Evolutionary conservation across 2,797 vertebrate species (phyloP), one percentile per base, ranked within the genome.

Genomic region (Hipposideros larvatus): DNA sequence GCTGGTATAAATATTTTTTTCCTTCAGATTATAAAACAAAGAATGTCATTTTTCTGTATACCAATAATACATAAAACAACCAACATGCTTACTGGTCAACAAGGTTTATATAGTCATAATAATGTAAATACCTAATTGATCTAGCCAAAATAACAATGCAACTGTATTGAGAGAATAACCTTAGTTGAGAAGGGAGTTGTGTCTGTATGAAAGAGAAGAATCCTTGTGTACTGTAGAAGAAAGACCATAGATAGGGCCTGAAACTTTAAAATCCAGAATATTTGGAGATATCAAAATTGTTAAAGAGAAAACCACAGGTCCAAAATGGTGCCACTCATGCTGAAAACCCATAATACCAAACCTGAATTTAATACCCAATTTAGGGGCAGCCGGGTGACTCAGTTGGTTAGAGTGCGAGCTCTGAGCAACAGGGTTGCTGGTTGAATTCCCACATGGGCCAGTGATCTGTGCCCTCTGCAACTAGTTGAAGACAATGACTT

Each of bases 241-340:
- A 93, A 93, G 18, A 87, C 9, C 46, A 51, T 65, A 53, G 41
- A 37, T 46, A 51, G 22, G n/a, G 16, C 10, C 41, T 9, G 24
- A 79, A 95, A 83, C 63, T 55, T 91, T 6, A 88, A 93, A 71
- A 89, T 77, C 43, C 80, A 88, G 55, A 90, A 18, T 78, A 92
- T 97, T 68, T 86, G n/a, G 41, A 89, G 31, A 59, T 73, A 59
- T 63, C 3, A 2, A 74, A 74, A 46, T 46, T 18, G 41, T 48
- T 74, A 74, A 48, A 73, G 70, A 31, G 43, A 74, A 74, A 74
- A 48, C 41, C 70, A 46, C 43, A 28, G 41, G 13, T 26, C 71
- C 41, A 24, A 73, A 73, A 28, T 46, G 70, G 41, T 10, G 14
- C 46, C 41, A 16, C 41, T 46, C 4, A 13, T 46, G 41, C 14